phyloP scores from a whole-genome alignment of 2,113 vertebrate genomes.

The Dromiciops gliroides region DNA sequence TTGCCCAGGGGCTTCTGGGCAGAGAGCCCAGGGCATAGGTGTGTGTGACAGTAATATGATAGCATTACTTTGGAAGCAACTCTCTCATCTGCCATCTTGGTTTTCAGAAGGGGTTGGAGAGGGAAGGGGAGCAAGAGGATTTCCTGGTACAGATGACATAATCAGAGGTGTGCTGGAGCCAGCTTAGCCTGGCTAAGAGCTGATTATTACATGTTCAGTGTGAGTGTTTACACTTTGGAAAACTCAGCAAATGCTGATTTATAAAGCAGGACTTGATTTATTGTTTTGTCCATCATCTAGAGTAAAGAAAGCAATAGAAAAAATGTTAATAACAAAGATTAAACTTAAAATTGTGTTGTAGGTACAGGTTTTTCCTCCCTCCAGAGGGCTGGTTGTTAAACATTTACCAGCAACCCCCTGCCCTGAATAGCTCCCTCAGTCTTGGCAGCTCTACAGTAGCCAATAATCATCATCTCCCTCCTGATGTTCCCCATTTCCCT shows the following conservation, averaged over 20 bases:
- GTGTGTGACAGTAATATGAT: not conserved
- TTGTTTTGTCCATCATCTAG: not conserved
- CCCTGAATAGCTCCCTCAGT: not conserved
- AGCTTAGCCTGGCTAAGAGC: not conserved
- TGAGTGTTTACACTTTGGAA: not conserved
- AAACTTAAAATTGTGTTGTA: not conserved
- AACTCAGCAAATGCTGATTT: not conserved
- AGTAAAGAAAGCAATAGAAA: not conserved
- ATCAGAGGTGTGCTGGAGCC: not conserved
- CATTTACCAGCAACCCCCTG: not conserved
- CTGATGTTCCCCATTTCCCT: not conserved
- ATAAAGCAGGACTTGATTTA: not conserved
- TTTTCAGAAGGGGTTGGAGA: not conserved
- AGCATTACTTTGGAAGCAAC: not conserved
- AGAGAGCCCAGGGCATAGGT: not conserved
- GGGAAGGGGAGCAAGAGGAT: not conserved
- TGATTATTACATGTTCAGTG: not conserved
- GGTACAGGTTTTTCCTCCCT: not conserved
- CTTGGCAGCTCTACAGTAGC: not conserved
- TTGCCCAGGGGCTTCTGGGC: not conserved
- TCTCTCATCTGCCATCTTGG: not conserved
- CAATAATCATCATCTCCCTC: not conserved
- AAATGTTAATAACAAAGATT: not conserved
- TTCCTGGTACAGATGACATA: not conserved
- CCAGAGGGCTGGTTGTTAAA: not conserved